Percentiles rank a stretch among this genome's conserved stretches.
These are phyloP conservation scores for Pitta sordida DNA, from an alignment of 2,113 vertebrate species.

Conservation along the genomic window DNA sequence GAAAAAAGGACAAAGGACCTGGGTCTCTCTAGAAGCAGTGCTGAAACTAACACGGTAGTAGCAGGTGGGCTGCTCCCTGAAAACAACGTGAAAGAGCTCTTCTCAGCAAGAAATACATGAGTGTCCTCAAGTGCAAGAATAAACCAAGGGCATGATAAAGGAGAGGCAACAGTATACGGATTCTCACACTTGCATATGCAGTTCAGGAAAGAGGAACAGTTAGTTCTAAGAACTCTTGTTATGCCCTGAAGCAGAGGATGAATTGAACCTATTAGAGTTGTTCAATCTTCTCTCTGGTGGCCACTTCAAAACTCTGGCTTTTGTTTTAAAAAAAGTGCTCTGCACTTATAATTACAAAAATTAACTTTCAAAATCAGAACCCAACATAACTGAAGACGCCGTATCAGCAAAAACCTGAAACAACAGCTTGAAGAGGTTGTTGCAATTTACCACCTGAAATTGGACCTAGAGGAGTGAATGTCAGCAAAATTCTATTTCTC, in stretches of 20 bases:
- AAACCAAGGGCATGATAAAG: slow-evolving; percentile 7
- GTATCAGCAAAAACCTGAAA: neutral
- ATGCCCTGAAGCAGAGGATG: slow-evolving; percentile 38
- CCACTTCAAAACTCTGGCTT: slow-evolving; percentile 19
- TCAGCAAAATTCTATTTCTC: neutral
- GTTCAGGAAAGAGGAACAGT: neutral
- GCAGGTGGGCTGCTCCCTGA: neutral
- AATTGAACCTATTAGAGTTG: slow-evolving; percentile 5
- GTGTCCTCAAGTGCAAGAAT: neutral
- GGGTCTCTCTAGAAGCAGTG: neutral
- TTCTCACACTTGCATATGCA: neutral
- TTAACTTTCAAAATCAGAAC: slow-evolving; percentile 48
- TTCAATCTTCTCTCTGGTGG: slow-evolving; percentile 2
- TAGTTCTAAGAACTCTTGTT: slow-evolving; percentile 1
- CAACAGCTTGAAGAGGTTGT: neutral
- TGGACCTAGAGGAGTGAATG: neutral
- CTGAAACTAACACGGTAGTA: neutral
- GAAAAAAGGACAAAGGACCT: neutral
- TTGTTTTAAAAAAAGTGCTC: neutral
- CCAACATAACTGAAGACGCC: neutral
- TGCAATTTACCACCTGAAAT: neutral
- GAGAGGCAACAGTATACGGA: neutral
- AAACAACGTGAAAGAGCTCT: neutral
- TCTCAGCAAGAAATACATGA: neutral
- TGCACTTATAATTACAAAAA: slow-evolving; percentile 30